Conservation (phyloP, 2,888 invertebrate genomes). For the Ariolimax columbianus region DNA sequence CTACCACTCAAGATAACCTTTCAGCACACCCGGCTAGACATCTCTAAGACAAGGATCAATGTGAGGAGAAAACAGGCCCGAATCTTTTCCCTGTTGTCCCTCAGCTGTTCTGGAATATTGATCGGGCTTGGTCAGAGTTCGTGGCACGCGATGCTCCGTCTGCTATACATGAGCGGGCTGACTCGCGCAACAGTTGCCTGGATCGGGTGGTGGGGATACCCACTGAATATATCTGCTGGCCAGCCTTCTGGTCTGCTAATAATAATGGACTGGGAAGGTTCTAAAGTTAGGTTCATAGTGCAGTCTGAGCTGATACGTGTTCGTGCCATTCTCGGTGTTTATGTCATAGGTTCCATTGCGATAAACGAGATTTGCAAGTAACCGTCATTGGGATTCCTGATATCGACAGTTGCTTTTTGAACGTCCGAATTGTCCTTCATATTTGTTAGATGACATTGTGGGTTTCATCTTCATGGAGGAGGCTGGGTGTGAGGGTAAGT, state of each 20-base stretch:
- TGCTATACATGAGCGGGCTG: not conserved
- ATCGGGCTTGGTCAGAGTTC: constrained; percentile 9
- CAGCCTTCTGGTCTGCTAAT: not conserved
- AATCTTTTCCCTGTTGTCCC: not conserved
- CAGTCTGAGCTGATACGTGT: not conserved
- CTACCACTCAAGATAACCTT: not conserved
- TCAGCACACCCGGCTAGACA: not conserved
- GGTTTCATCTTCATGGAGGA: too few relatives aligned
- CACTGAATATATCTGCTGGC: not conserved
- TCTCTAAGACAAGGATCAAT: not conserved
- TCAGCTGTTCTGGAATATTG: constrained; percentile 9
- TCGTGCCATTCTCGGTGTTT: not conserved
- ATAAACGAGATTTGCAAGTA: too few relatives aligned
- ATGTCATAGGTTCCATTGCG: too few relatives aligned
- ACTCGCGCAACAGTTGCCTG: constrained; percentile 16
- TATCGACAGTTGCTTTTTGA: too few relatives aligned
- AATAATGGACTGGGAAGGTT: not conserved
- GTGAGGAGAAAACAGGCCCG: not conserved
- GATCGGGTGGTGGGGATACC: not conserved
- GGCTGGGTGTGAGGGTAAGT: too few relatives aligned
- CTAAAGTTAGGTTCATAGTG: not conserved
- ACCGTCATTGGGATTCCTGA: too few relatives aligned
- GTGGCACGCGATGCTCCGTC: constrained; percentile 25
- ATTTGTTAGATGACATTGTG: too few relatives aligned
- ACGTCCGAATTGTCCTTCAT: too few relatives aligned